These are phyloP conservation scores for Morone chrysops DNA, from an alignment of 2,113 vertebrate species.

Conservation along the genomic window DNA sequence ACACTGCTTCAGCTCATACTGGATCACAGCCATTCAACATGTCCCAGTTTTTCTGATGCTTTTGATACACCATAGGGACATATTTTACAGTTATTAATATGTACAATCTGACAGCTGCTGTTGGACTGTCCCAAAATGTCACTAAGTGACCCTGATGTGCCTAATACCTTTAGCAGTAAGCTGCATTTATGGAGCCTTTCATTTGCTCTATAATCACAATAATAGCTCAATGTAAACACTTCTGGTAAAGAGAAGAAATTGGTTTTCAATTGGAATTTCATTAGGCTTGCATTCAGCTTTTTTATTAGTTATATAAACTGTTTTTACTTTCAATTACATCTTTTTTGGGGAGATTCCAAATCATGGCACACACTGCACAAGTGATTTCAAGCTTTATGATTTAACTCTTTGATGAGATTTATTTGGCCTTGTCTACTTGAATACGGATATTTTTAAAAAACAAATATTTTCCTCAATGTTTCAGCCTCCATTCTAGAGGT, in stretches of 20 bases:
- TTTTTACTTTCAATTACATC: background rate
- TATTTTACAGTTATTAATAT: background rate
- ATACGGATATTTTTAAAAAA: too few relatives aligned
- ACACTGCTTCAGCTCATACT: background rate
- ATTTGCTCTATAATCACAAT: background rate
- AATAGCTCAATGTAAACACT: background rate
- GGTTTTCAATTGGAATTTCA: background rate
- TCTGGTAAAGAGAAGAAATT: background rate
- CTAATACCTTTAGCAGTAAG: background rate
- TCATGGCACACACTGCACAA: background rate
- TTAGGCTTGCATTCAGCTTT: too few relatives aligned
- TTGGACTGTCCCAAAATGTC: background rate
- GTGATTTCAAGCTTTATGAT: background rate
- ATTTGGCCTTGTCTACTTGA: too few relatives aligned
- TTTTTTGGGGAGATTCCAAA: background rate
- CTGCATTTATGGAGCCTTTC: background rate
- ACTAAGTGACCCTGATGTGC: background rate
- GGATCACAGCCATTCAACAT: slow-evolving; percentile 14
- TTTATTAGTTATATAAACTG: background rate
- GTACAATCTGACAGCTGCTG: background rate
- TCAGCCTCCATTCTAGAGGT: too few relatives aligned
- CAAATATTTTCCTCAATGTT: too few relatives aligned
- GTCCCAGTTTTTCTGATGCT: slow-evolving; percentile 6
- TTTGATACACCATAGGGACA: background rate
- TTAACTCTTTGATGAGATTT: too few relatives aligned